These are phyloP conservation scores for Protobothrops flavoviridis DNA, from an alignment of 2,113 vertebrate genomes.

Conservation along the genomic window DNA sequence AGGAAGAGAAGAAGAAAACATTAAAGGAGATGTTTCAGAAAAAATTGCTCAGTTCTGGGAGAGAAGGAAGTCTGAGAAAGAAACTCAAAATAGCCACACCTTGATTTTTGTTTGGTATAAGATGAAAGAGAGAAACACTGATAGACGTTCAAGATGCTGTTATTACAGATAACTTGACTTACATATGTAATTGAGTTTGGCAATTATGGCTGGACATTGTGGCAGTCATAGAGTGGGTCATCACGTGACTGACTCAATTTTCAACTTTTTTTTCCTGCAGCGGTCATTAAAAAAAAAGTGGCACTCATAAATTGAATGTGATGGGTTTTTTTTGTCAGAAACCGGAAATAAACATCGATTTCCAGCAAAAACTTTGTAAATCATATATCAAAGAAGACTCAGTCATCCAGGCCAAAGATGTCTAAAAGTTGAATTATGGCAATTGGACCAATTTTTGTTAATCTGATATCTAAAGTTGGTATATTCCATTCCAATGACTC, in stretches of 20 bases:
- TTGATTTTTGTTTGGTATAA: neutral
- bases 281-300: too few species aligned
- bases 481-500: neutral
- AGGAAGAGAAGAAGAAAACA: neutral
- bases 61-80: neutral
- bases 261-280: too few species aligned
- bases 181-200: too few species aligned
- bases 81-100: neutral
- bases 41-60: neutral
- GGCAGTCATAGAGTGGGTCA: too few species aligned
- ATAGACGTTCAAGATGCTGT: neutral
- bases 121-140: too few species aligned
- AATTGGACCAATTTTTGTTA: neutral
- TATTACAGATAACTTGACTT: neutral
- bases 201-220: too few species aligned
- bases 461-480: neutral
- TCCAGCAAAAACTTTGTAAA: neutral
- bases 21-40: neutral
- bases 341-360: neutral
- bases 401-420: neutral
- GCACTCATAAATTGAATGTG: neutral
- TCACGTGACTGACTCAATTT: too few species aligned
- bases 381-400: neutral
- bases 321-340: neutral
- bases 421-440: neutral